Base-by-base conservation (phyloP, 2,797 vertebrate species). In the Fistularia tabacaria region DNA sequence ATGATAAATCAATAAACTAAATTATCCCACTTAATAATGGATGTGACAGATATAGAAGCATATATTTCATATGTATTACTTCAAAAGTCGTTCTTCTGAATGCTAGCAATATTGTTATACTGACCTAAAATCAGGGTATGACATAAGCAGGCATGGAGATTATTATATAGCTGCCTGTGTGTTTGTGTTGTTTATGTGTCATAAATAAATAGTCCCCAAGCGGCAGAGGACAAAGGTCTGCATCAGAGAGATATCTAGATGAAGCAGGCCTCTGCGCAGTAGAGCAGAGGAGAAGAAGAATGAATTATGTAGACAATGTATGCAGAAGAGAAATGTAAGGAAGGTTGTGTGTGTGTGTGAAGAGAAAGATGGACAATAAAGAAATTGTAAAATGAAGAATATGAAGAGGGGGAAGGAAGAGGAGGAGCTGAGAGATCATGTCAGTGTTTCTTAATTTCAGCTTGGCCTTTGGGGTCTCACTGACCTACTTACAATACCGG, bases 391-490 rank as follows among this genome's bases (percentile, higher is more conserved):
- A 57, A 54, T 43, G 3, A 66, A 54, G 7, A 44, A 10, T 39
- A 13, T 38, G 9, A 14, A 25, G 37, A n/a, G 10, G 51, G 38
- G 36, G 5, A 38, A 6, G 37, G 8, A 56, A 40, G 51, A 37
- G 57, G 57, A 65, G 60, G 62, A 65, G 65, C 61, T 79, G 78
- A 84, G 76, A 72, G 57, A 36, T 66, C 54, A 61, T 78, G 82
- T 87, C 82, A 74, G 55, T 38, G 66, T 54, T 46, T 74, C 68
- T 85, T 80, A 70, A 76, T 81, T 80, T 82, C 70, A 81, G 51
- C 59, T 10, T 0, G 51, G 75, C 78, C 80, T 78, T 63, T 76
- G 56, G 78, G 83, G 76, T 66, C 57, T 9, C 7, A 7, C 38
- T 82, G 86, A 79, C 83, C 84, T 79, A 83, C 63, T 81, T 83